A percentile compares a stretch with the other conserved stretches of the same genome.
These are phyloP conservation scores for Xiphorhynchus erythropygius DNA, from an alignment of 2,797 vertebrate genomes.

Conservation along the genomic window DNA sequence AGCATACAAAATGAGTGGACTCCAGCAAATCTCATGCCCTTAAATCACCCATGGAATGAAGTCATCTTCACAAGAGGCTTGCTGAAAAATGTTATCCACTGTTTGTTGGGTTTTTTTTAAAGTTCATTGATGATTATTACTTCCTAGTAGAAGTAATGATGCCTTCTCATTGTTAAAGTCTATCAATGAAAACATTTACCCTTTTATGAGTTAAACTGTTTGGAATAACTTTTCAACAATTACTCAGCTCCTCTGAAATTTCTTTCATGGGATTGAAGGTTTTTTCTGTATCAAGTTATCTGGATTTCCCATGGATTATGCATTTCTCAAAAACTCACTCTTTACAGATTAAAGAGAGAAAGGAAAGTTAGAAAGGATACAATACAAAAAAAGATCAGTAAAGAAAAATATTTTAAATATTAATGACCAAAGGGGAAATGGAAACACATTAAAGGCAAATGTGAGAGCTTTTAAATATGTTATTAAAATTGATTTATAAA, in stretches of 20 bases:
- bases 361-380: conserved; percentile 45
- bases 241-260: not conserved
- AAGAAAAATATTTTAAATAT: conserved; percentile 71
- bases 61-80: not conserved
- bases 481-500: conserved; percentile 74
- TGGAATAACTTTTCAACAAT: conserved; percentile 12
- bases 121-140: not conserved
- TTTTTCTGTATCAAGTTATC: conserved; percentile 13
- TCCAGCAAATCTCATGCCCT: not conserved
- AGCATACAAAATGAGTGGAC: not conserved
- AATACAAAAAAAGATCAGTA: conserved; percentile 58
- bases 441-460: conserved; percentile 71
- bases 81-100: not conserved
- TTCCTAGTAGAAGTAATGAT: not conserved
- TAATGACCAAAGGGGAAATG: conserved; percentile 58
- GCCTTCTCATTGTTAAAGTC: not conserved
- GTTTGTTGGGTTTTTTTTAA: not conserved
- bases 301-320: conserved; percentile 38
- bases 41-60: not conserved
- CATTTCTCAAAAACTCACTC: conserved; percentile 40
- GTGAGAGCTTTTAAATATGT: conserved; percentile 73
- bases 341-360: conserved; percentile 46
- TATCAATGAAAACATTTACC: not conserved
- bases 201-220: not conserved
- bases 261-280: not conserved